These are phyloP conservation scores for Karalla daura DNA, from an alignment of 2,797 vertebrate species.

Conservation along the genomic window DNA sequence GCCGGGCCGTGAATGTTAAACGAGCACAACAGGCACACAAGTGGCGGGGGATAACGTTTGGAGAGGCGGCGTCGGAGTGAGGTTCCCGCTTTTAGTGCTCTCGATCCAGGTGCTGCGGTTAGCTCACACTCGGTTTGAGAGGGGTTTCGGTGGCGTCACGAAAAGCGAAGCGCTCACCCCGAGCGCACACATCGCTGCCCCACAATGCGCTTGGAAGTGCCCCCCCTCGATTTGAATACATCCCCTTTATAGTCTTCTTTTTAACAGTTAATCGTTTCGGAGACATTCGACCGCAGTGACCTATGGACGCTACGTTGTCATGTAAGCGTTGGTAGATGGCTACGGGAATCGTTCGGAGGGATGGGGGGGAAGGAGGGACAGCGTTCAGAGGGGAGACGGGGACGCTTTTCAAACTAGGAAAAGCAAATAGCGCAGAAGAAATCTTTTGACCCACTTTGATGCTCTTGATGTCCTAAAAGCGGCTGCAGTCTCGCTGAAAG, in stretches of 20 bases:
- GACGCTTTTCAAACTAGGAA: neutral
- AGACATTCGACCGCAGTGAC: constrained; percentile 4
- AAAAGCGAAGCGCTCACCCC: neutral
- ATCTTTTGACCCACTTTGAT: constrained; percentile 31
- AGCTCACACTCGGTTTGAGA: neutral
- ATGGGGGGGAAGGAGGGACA: neutral
- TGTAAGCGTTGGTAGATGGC: constrained; percentile 1
- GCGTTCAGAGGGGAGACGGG: neutral
- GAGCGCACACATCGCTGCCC: neutral
- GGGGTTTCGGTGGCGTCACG: neutral
- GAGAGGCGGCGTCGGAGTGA: constrained; percentile 8
- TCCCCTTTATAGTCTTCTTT: neutral
- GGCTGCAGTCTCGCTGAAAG: neutral
- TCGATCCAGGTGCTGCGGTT: constrained; percentile 6
- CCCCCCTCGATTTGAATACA: neutral
- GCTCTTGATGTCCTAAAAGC: constrained; percentile 6
- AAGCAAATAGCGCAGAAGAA: neutral
- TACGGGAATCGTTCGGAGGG: constrained; percentile 8
- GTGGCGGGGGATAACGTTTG: constrained; percentile 18
- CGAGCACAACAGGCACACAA: constrained; percentile 30
- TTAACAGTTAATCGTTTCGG: neutral
- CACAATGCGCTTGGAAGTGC: neutral
- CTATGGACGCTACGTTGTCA: no score
- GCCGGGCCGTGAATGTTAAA: constrained; percentile 27
- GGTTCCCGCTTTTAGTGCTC: neutral